These are phyloP conservation scores for Otis tarda DNA, from an alignment of 2,113 vertebrate genomes.

Conservation along the genomic window DNA sequence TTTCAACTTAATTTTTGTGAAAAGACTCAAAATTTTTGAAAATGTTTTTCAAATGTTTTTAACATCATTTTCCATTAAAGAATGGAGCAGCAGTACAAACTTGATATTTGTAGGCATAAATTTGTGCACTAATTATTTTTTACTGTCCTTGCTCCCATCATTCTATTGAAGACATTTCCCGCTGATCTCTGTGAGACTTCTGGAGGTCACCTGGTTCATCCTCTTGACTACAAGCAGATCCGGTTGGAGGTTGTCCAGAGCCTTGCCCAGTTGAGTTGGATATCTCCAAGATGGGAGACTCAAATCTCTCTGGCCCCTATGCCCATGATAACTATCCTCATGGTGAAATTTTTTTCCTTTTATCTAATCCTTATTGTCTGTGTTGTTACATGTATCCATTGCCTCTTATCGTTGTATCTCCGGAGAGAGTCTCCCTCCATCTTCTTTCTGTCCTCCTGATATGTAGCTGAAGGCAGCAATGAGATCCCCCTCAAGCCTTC, in stretches of 20 bases:
- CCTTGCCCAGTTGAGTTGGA: background rate
- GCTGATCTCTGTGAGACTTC: background rate
- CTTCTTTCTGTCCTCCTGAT: background rate
- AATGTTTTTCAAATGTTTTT: background rate
- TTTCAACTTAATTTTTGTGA: background rate
- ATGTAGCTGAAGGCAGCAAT: background rate
- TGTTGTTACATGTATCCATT: background rate
- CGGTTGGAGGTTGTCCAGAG: background rate
- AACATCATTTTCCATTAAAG: background rate
- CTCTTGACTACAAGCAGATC: background rate
- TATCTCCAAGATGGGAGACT: background rate
- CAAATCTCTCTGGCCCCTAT: background rate
- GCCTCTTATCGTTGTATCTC: background rate
- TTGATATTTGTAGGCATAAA: background rate
- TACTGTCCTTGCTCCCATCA: background rate
- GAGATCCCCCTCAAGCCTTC: background rate
- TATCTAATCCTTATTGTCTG: too few species aligned
- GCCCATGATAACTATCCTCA: background rate
- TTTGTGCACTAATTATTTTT: background rate
- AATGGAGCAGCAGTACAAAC: background rate
- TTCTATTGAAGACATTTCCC: background rate
- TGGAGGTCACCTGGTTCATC: background rate
- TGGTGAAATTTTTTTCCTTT: background rate
- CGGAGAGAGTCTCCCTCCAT: background rate
- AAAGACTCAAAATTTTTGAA: background rate